Base-by-base conservation (phyloP, 2,797 vertebrate species). In the Phataginus tetradactyla region DNA sequence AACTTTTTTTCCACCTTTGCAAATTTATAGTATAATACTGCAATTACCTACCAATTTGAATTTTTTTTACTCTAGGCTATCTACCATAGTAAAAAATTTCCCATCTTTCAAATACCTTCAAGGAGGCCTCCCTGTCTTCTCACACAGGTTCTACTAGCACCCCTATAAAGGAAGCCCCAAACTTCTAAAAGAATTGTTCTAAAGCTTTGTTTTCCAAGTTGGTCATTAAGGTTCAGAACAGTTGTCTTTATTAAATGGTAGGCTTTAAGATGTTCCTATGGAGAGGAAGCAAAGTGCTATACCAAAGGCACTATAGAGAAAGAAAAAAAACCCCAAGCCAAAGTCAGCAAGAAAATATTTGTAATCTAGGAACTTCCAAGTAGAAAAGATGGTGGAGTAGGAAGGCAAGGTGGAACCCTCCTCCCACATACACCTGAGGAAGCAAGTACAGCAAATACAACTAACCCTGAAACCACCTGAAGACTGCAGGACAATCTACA, bases 21-120 rank as follows among this genome's bases (percentile, higher is more conserved):
- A 94, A 69, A 90, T 39, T 51, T n/a, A 59, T 61, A 61, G 61
- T 77, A 59, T 53, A 94, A 85, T 77, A 89, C 21, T 72, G 64
- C 51, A 85, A 32, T 42, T 71, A 86, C 34, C 55, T 18, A 34
- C 32, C 64, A 71, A 23, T 63, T 78, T 92, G 32, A 71, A 85
- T 85, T 71, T 78, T 23, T 53, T 55, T 55, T 71, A 51, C 45
- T 45, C 45, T 45, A 80, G 45, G 29, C n/a, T 72, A 66, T 86
- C 80, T 51, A 89, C 20, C 49, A 59, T 4, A 75, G 51, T 57
- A 84, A 83, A 45, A 45, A 45, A 45, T 69, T 21, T 78, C 29
- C 8, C 53, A 45, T 85, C 64, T 94, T 78, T 71, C 45, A 49
- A 81, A 90, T 27, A 78, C 45, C 34, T 27, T 39, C 59, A 77